Base-by-base conservation (phyloP, 2,113 vertebrate genomes). In the Callospermophilus lateralis region DNA sequence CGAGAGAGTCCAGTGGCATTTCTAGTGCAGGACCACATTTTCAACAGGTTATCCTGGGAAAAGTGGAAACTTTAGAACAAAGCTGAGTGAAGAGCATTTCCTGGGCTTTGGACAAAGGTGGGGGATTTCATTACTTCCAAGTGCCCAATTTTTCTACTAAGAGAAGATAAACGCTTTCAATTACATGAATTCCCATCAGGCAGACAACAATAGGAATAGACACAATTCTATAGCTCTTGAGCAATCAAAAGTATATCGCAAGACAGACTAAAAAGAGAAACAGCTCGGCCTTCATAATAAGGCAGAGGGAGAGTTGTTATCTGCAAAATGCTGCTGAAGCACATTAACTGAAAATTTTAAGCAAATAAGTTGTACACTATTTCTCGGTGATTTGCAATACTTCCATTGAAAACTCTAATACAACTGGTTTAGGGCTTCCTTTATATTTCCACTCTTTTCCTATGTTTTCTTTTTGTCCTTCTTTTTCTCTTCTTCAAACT, bases 111-210 rank as follows among this genome's bases (percentile, higher is more conserved):
- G 88, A 48, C 92, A 93, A 98, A 96, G 76, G 24, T 96, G 95
- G 98, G 95, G 83, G 10, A 89, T 93, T 98, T 98, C 96, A 98
- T 97, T 97, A 91, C 97, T 96, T 97, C 84, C 88, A 97, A 95
- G 84, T 85, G 84, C 80, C 95, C 74, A 98, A 81, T 79, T 95
- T 97, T 97, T 97, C 77, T 89, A 68, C 94, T 98, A 97, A 97
- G 85, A 98, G 98, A 89, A 48, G 91, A 97, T 98, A 97, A 98
- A 97, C 3, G 92, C 93, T 94, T 87, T 53, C 73, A 94, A 95
- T 97, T 96, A 97, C 95, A 58, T 94, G 96, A 96, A 97, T 95
- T 94, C 97, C 84, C 37, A 86, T 94, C 76, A 97, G 34, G 61
- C 74, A 80, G 86, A 86, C 94, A 94, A 90, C 90, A 96, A 97